phyloP scores from a whole-genome alignment of 2,113 vertebrate species.

The Urocitellus parryii region DNA sequence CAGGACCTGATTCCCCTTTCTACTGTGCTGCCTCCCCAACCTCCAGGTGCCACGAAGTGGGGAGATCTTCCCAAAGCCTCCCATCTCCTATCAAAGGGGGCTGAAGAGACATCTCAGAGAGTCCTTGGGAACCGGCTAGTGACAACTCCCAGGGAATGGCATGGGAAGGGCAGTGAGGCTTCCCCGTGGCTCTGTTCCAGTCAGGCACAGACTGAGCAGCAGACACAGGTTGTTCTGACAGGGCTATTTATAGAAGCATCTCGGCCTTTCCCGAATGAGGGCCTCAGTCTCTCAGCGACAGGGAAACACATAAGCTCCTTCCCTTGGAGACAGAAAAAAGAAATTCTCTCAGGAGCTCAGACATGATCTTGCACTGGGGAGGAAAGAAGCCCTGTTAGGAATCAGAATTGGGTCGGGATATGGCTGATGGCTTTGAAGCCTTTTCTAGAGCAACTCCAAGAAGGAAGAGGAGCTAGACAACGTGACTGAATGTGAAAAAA shows the following conservation, averaged over 20 bases:
- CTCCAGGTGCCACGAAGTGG: neutral
- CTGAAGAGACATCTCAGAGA: neutral
- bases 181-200: neutral
- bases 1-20: neutral
- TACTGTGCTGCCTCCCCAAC: neutral
- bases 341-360: slow-evolving; percentile 52
- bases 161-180: neutral
- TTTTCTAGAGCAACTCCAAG: neutral
- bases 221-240: slow-evolving; percentile 51
- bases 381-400: neutral
- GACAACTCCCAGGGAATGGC: neutral
- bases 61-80: neutral
- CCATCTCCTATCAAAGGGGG: neutral
- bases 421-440: neutral
- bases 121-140: neutral
- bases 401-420: neutral
- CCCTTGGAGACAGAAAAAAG: slow-evolving; percentile 59
- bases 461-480: neutral
- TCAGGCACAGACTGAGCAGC: neutral
- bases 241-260: slow-evolving; percentile 69
- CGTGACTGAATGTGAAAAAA: neutral
- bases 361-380: neutral
- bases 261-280: neutral
- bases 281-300: slow-evolving; percentile 41
- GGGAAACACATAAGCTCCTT: slow-evolving; percentile 42